Percentiles rank a stretch among this genome's conserved stretches.
Evolutionary conservation across 2,888 invertebrate species (phyloP).

Genomic region (Ectemnius lituratus): DNA sequence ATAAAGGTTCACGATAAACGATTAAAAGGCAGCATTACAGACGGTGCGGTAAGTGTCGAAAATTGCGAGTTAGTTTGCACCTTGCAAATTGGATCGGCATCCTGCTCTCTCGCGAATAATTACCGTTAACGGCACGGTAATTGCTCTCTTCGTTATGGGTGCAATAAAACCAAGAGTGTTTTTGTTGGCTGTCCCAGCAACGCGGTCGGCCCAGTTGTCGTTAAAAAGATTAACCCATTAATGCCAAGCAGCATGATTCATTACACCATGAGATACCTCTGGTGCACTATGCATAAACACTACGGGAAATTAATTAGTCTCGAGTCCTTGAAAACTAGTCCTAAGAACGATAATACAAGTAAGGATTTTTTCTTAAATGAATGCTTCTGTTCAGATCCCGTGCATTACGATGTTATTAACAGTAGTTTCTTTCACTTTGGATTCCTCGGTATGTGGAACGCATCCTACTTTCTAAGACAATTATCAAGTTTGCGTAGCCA

Average conservation of each 20-base stretch:
- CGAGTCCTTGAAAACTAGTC: no score
- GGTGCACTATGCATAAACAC: no score
- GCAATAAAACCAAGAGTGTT: constrained; percentile 22
- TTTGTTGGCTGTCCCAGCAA: neutral
- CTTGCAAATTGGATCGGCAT: constrained; percentile 28
- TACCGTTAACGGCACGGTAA: constrained; percentile 38
- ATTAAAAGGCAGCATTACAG: neutral
- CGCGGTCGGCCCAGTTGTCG: constrained; percentile 14
- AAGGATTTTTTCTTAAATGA: no score
- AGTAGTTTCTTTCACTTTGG: no score
- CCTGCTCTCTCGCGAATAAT: constrained; percentile 22
- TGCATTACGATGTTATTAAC: no score
- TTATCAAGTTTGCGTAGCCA: no score
- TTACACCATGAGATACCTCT: constrained; percentile 3
- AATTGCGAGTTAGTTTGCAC: constrained; percentile 25
- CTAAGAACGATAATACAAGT: no score
- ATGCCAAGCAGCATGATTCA: constrained; percentile 28
- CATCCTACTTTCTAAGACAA: no score
- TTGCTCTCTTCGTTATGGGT: constrained; percentile 34
- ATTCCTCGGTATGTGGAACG: no score
- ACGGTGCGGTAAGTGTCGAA: neutral
- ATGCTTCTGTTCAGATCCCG: no score
- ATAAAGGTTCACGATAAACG: constrained; percentile 26
- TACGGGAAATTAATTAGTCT: no score
- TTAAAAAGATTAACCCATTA: constrained; percentile 24